Percentiles rank a stretch among this genome's conserved stretches.
Conservation (phyloP, 2,888 invertebrate genomes). For the Pteria penguin region DNA sequence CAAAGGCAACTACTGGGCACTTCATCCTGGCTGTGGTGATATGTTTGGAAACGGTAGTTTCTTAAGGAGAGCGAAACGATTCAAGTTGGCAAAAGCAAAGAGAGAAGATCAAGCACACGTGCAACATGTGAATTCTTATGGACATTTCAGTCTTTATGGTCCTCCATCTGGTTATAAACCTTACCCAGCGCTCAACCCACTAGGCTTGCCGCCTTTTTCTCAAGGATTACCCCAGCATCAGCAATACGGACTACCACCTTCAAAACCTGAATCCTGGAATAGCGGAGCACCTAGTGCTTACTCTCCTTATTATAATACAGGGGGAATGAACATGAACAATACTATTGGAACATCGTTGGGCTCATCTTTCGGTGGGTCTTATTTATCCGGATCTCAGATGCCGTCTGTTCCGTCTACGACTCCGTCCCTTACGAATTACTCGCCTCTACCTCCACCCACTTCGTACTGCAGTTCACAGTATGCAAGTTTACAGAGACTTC, state of each 20-base stretch:
- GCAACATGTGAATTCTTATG: constrained; percentile 69
- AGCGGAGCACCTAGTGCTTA: constrained; percentile 49
- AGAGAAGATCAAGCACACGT: constrained; percentile 57
- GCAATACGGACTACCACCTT: constrained; percentile 58
- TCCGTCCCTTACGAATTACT: constrained; percentile 49
- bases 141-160: constrained; percentile 70
- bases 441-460: constrained; percentile 58
- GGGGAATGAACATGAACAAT: constrained; percentile 50
- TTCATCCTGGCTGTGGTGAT: constrained; percentile 78
- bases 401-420: constrained; percentile 50
- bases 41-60: constrained; percentile 80
- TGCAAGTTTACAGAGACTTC: constrained; percentile 49
- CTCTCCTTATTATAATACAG: constrained; percentile 55
- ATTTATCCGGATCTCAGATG: constrained; percentile 53
- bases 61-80: constrained; percentile 77
- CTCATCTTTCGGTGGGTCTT: constrained; percentile 48
- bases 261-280: constrained; percentile 63
- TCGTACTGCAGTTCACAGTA: constrained; percentile 60
- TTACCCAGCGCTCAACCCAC: constrained; percentile 64
- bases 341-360: constrained; percentile 45
- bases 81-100: constrained; percentile 68
- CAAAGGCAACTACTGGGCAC: constrained; percentile 80
- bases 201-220: constrained; percentile 60
- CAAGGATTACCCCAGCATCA: constrained; percentile 65
- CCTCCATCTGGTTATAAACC: constrained; percentile 64